Conservation (phyloP, 2,797 vertebrate genomes). For the Liparis tanakae region DNA sequence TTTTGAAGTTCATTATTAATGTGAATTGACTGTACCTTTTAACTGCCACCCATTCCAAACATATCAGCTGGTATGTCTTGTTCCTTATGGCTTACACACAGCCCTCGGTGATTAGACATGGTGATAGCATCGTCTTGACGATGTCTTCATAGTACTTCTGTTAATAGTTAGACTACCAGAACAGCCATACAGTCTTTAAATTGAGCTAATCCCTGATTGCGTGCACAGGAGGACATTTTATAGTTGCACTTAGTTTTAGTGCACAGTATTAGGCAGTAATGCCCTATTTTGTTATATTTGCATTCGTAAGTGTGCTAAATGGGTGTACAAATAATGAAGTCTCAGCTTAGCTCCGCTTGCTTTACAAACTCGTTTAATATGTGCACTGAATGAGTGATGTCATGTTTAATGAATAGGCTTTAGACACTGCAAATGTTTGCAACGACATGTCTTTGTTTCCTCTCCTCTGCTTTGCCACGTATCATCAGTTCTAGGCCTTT, state of each 20-base stretch:
- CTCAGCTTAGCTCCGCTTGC: constrained; percentile 74
- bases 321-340: constrained; percentile 72
- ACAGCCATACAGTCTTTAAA: constrained; percentile 52
- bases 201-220: constrained; percentile 48
- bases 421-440: constrained; percentile 86
- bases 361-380: constrained; percentile 75
- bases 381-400: constrained; percentile 83
- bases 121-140: constrained; percentile 52
- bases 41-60: constrained; percentile 76
- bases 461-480: constrained; percentile 69
- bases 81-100: constrained; percentile 39
- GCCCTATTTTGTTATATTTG: constrained; percentile 56
- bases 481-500: constrained; percentile 68
- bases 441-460: constrained; percentile 67
- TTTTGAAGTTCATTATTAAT: constrained; percentile 78
- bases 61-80: constrained; percentile 39
- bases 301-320: constrained; percentile 62
- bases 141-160: constrained; percentile 47
- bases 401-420: constrained; percentile 77
- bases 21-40: constrained; percentile 72
- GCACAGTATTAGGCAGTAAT: constrained; percentile 61
- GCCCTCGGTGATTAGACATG: constrained; percentile 45
- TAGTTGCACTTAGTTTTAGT: constrained; percentile 66
- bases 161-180: constrained; percentile 59
- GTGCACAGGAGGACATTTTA: constrained; percentile 55